Percentiles rank a stretch among this genome's conserved stretches.
Evolutionary conservation across 2,888 invertebrate genomes (phyloP).

Genomic region (Melanostoma mellinum): DNA sequence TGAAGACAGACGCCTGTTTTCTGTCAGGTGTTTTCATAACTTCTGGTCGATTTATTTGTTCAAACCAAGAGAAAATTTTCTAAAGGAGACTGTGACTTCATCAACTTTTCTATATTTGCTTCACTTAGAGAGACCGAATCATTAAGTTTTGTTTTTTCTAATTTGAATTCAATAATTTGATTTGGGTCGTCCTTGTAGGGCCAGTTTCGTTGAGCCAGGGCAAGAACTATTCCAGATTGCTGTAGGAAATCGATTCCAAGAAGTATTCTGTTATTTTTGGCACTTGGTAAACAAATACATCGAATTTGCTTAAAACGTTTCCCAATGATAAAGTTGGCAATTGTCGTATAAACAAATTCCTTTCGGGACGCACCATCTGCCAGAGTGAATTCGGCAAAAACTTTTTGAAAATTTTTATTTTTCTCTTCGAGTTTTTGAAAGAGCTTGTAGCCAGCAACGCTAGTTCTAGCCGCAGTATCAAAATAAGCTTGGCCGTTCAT

Average conservation of each 20-base stretch:
- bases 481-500: neutral
- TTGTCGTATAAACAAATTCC: no score
- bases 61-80: constrained; percentile 33
- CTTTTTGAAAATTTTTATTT: constrained; percentile 2
- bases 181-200: constrained; percentile 3
- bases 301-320: no score
- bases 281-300: constrained; percentile 26
- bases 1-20: neutral
- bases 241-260: constrained; percentile 74
- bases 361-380: no score
- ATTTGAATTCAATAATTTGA: constrained; percentile 8
- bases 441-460: constrained; percentile 17
- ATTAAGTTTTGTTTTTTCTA: constrained; percentile 4
- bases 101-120: constrained; percentile 11
- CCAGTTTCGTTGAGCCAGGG: constrained; percentile 29
- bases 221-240: constrained; percentile 63
- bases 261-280: constrained; percentile 66
- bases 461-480: constrained; percentile 7
- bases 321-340: no score
- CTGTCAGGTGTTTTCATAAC: constrained; percentile 6
- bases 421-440: constrained; percentile 3
- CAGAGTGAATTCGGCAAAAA: no score
- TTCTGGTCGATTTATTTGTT: constrained; percentile 9
- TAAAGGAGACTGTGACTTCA: neutral
- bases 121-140: constrained; percentile 9